Conservation (phyloP, 1,140 invertebrate genomes). For the Phymorhynchus buccinoides region DNA sequence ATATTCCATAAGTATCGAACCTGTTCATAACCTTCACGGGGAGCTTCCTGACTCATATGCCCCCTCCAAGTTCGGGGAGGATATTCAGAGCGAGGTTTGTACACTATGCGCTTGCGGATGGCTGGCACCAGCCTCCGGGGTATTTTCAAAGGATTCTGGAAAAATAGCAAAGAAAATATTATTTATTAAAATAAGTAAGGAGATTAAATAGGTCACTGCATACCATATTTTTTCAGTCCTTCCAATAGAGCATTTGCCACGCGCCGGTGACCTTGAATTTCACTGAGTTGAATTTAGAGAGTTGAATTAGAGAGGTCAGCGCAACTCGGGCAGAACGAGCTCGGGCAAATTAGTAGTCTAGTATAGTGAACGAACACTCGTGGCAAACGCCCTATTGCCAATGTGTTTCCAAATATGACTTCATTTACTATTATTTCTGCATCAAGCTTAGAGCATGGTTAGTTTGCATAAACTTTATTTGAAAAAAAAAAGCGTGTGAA, state of each 20-base stretch:
- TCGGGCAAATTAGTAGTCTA: no score
- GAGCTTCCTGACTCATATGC: conserved; percentile 36
- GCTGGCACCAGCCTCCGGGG: conserved; percentile 57
- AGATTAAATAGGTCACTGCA: not conserved
- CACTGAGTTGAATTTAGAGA: no score
- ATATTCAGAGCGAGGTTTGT: conserved; percentile 57
- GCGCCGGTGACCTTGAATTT: no score
- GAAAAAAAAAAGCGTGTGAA: not conserved
- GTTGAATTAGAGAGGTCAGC: no score
- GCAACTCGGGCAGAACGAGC: no score
- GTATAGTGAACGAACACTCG: no score
- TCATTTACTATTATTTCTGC: not conserved
- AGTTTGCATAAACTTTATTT: not conserved
- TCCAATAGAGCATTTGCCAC: not conserved
- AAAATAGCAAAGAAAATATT: conserved; percentile 26
- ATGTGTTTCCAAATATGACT: not conserved
- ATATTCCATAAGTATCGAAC: no score
- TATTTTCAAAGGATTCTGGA: conserved; percentile 62
- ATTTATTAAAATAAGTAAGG: not conserved
- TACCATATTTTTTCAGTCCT: not conserved
- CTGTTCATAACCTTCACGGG: not conserved
- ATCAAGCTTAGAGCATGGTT: no score
- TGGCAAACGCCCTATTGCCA: no score
- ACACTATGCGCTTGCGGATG: conserved; percentile 44
- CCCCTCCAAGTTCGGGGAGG: conserved; percentile 65